phyloP scores from a whole-genome alignment of 2,888 invertebrate genomes.

The Ennomos fuscantarius region DNA sequence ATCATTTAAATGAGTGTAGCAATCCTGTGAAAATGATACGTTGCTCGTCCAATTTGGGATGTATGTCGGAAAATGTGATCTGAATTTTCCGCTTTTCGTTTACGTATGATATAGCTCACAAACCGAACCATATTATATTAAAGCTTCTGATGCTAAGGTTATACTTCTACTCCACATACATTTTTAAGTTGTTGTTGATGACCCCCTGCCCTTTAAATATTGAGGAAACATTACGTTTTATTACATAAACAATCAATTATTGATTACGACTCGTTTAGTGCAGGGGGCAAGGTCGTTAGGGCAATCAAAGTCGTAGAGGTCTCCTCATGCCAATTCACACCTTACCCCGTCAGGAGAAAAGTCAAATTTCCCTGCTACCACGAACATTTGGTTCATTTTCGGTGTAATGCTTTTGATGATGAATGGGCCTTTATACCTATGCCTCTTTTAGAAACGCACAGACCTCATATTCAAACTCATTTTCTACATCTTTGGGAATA shows the following conservation, averaged over 20 bases:
- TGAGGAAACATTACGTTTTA: slow-evolving; percentile 16
- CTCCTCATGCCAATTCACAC: slow-evolving; percentile 42
- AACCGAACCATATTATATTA: background rate
- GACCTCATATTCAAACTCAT: slow-evolving; percentile 31
- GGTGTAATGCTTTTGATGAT: slow-evolving; percentile 47
- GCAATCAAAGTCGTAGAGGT: slow-evolving; percentile 44
- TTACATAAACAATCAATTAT: slow-evolving; percentile 51
- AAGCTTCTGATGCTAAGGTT: background rate
- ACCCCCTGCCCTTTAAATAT: background rate
- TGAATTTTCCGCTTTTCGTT: slow-evolving; percentile 27
- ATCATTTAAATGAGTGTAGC: slow-evolving; percentile 27
- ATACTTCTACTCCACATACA: no score
- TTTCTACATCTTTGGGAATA: slow-evolving; percentile 31
- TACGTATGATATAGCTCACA: background rate
- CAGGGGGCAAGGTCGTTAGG: slow-evolving; percentile 54
- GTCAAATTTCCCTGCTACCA: slow-evolving; percentile 36
- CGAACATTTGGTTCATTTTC: slow-evolving; percentile 41
- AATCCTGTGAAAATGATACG: slow-evolving; percentile 28
- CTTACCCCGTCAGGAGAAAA: slow-evolving; percentile 37
- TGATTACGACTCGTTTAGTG: slow-evolving; percentile 55
- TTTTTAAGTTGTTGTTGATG: background rate
- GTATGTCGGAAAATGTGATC: slow-evolving; percentile 25
- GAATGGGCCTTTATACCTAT: slow-evolving; percentile 43
- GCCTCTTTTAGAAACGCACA: slow-evolving; percentile 41
- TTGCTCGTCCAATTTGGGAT: slow-evolving; percentile 24